Conservation (phyloP, 2,797 vertebrate genomes). For the Lophura swinhoii region DNA sequence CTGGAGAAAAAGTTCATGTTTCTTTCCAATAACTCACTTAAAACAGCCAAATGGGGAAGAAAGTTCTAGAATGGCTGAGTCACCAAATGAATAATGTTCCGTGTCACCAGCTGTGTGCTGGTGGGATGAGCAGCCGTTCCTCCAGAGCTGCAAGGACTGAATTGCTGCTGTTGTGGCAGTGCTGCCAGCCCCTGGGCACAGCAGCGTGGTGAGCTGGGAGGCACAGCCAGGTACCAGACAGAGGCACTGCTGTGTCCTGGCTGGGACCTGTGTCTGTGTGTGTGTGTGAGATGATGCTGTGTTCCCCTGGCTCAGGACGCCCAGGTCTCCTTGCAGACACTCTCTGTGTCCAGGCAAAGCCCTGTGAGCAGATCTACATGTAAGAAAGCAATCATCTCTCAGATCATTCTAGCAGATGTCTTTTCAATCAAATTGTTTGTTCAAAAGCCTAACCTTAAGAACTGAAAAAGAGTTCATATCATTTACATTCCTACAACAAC, state of each 20-base stretch:
- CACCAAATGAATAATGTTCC: neutral
- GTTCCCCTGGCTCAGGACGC: neutral
- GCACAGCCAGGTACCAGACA: neutral
- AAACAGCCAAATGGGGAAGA: neutral
- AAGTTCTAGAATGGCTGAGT: neutral
- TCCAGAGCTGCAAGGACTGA: neutral
- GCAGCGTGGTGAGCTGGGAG: neutral
- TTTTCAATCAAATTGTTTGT: neutral
- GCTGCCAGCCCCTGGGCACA: neutral
- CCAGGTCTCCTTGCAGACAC: neutral
- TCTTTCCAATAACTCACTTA: neutral
- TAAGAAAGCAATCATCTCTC: neutral
- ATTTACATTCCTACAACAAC: constrained; percentile 74
- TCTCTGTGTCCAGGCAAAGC: neutral
- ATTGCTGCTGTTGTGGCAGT: neutral
- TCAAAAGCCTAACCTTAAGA: constrained; percentile 21
- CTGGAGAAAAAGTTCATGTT: neutral
- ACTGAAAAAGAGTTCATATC: constrained; percentile 36
- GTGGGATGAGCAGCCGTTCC: neutral
- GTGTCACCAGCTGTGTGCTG: neutral
- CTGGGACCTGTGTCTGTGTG: neutral
- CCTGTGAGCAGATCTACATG: neutral
- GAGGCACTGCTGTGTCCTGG: neutral
- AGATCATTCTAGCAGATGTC: neutral
- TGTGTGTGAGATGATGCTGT: neutral